Conservation (phyloP, 2,113 vertebrate species). For the Stegostoma tigrinum region DNA sequence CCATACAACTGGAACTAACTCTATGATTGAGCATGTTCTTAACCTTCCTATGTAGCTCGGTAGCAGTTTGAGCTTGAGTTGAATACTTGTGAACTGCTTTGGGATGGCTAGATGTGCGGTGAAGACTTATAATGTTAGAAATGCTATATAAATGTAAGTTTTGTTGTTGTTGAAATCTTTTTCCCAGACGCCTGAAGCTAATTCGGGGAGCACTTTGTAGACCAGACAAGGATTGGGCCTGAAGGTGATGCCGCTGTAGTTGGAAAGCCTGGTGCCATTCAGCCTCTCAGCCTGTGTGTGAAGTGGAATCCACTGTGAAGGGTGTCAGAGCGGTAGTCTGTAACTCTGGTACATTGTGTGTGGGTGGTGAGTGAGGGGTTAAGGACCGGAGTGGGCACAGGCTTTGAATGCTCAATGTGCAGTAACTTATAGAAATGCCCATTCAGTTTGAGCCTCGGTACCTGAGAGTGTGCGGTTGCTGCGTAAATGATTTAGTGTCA, state of each 20-base stretch:
- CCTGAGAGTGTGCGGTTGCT: not conserved
- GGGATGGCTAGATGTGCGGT: not conserved
- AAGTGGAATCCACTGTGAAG: not conserved
- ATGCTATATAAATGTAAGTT: not conserved
- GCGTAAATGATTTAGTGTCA: constrained; percentile 32
- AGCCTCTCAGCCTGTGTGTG: not conserved
- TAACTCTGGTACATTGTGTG: not conserved
- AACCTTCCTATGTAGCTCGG: not conserved
- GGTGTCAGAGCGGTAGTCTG: not conserved
- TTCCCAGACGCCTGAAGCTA: not conserved
- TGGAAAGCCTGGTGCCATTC: not conserved
- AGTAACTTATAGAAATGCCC: not conserved
- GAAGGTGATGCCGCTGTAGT: not conserved
- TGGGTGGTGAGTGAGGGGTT: constrained; percentile 41
- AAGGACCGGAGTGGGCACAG: constrained; percentile 46
- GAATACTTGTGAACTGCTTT: not conserved
- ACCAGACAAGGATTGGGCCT: not conserved
- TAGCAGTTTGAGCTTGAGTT: not conserved
- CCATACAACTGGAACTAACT: not conserved
- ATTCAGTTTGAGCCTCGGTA: not conserved
- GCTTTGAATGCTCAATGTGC: not conserved
- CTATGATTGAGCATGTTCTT: not conserved
- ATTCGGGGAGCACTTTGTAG: not conserved
- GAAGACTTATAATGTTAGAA: not conserved
- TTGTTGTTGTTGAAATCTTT: not conserved